These are phyloP conservation scores for Molorchus minor DNA, from an alignment of 2,888 invertebrate genomes.

Conservation along the genomic window DNA sequence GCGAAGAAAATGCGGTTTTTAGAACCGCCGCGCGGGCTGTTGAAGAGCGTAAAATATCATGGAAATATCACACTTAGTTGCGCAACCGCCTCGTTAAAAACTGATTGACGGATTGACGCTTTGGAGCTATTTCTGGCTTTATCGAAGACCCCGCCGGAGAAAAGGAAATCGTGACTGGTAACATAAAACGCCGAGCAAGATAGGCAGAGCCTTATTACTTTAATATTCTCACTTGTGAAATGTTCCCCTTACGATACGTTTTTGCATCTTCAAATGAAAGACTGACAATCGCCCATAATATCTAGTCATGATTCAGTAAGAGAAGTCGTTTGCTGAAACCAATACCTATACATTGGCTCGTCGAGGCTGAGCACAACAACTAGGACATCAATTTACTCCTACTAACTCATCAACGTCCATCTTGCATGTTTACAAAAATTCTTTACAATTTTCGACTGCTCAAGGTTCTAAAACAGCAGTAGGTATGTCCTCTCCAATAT, in stretches of 20 bases:
- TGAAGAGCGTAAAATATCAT: slow-evolving; percentile 8
- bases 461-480: no score
- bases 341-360: no score
- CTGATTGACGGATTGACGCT: slow-evolving; percentile 32
- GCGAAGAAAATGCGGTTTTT: no score
- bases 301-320: no score
- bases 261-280: no score
- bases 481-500: no score
- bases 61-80: slow-evolving; percentile 13
- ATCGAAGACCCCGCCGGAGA: slow-evolving; percentile 15
- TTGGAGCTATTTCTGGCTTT: slow-evolving; percentile 15
- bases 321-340: no score
- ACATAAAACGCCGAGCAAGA: slow-evolving; percentile 28
- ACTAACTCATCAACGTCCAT: no score
- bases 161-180: slow-evolving; percentile 30
- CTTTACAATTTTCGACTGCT: no score
- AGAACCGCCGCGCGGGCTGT: background rate
- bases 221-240: slow-evolving; percentile 14
- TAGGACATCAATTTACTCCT: no score
- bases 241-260: background rate
- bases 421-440: no score
- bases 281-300: background rate
- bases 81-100: slow-evolving; percentile 22
- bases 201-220: slow-evolving; percentile 15
- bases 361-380: no score